These are phyloP conservation scores for Myiagra hebetior DNA, from an alignment of 2,113 vertebrate species.

Conservation along the genomic window DNA sequence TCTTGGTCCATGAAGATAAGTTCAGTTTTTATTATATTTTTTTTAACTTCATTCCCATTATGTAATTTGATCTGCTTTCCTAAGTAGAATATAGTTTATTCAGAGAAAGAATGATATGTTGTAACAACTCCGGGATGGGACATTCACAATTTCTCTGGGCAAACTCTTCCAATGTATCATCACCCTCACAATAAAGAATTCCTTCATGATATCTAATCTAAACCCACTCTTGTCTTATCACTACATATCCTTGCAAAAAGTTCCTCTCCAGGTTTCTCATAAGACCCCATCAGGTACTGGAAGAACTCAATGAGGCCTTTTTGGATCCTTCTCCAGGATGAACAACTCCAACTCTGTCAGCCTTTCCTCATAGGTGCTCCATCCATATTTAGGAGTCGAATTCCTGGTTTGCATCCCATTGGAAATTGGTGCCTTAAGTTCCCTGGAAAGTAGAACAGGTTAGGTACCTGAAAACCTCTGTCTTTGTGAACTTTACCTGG, in stretches of 20 bases:
- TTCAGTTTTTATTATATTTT: not conserved
- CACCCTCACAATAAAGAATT: not conserved
- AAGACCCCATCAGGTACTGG: not conserved
- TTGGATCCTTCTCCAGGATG: not conserved
- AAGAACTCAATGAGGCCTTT: not conserved
- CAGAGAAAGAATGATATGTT: not conserved
- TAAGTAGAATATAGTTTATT: not conserved
- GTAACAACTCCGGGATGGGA: not conserved
- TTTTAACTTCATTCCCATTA: not conserved
- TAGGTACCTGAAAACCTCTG: not conserved
- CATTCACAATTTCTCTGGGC: not conserved
- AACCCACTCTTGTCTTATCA: not conserved
- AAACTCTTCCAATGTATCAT: not conserved
- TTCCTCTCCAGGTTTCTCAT: not conserved
- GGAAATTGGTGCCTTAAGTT: not conserved
- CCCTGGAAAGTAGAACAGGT: not conserved
- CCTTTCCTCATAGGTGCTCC: not conserved
- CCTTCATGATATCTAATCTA: not conserved
- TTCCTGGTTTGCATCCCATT: not conserved
- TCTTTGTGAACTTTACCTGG: not conserved
- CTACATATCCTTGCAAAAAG: not conserved
- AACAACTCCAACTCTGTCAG: not conserved
- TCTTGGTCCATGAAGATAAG: not conserved
- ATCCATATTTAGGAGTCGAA: not conserved
- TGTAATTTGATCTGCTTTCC: not conserved